phyloP scores from a whole-genome alignment of 2,888 invertebrate genomes.

The Cantharis rufa region DNA sequence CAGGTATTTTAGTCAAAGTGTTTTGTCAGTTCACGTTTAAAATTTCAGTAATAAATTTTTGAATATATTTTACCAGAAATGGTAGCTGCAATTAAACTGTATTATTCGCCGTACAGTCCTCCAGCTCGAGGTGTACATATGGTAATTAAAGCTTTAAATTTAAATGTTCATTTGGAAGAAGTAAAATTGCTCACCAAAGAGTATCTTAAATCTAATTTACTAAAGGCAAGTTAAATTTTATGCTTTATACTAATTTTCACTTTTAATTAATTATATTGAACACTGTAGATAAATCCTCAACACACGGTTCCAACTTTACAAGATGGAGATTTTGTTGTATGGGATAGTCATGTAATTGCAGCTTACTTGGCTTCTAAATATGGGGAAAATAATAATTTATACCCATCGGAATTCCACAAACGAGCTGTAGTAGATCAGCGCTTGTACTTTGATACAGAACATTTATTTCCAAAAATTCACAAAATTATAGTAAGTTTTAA shows the following conservation, averaged over 20 bases:
- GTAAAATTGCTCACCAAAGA: conserved; percentile 56
- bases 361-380: conserved; percentile 64
- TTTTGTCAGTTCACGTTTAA: not conserved
- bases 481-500: conserved; percentile 56
- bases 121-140: conserved; percentile 61
- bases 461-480: conserved; percentile 57
- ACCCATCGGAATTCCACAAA: conserved; percentile 57
- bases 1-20: not conserved
- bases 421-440: conserved; percentile 59
- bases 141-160: conserved; percentile 57
- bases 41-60: not conserved
- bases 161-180: conserved; percentile 55
- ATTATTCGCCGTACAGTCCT: conserved; percentile 56
- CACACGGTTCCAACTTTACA: conserved; percentile 66
- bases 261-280: not conserved
- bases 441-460: conserved; percentile 59
- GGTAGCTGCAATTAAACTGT: conserved; percentile 47
- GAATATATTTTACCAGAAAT: conserved; percentile 25
- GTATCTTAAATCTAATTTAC: conserved; percentile 52
- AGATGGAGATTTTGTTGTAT: conserved; percentile 58
- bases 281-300: conserved; percentile 64
- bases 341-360: conserved; percentile 69
- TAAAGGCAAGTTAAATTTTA: conserved; percentile 48
- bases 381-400: conserved; percentile 58
- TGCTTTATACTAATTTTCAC: not conserved